Percentiles rank a stretch among this genome's conserved stretches.
Conservation (phyloP, 2,113 vertebrate species). For the Charadrius vociferus region DNA sequence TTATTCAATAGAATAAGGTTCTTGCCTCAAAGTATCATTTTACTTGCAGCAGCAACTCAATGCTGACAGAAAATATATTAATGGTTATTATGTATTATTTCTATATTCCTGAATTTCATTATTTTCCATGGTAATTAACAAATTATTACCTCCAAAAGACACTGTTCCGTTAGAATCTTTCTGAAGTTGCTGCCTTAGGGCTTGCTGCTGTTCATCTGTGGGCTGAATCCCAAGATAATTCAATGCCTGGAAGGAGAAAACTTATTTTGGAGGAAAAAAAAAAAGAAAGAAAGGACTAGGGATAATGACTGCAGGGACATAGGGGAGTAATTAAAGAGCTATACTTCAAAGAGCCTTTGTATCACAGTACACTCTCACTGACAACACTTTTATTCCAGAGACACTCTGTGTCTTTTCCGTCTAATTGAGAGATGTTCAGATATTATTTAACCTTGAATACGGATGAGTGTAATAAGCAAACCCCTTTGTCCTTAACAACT, state of each 20-base stretch:
- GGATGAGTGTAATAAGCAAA: constrained; percentile 17
- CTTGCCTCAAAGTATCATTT: neutral
- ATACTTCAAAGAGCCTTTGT: constrained; percentile 50
- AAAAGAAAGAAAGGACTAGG: neutral
- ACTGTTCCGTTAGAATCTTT: constrained; percentile 82
- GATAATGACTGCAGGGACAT: constrained; percentile 42
- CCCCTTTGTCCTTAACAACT: constrained; percentile 33
- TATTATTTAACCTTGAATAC: constrained; percentile 56
- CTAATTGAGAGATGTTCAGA: constrained; percentile 53
- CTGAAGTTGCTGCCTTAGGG: constrained; percentile 80
- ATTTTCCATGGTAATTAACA: neutral
- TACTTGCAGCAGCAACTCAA: neutral
- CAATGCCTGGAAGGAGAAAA: constrained; percentile 79
- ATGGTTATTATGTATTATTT: neutral
- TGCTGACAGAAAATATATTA: neutral
- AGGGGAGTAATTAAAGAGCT: constrained; percentile 48
- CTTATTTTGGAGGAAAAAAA: neutral
- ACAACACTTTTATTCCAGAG: constrained; percentile 42
- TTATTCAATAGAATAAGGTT: neutral
- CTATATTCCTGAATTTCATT: neutral
- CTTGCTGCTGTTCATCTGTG: constrained; percentile 81
- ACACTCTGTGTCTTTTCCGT: neutral
- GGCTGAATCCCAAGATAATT: constrained; percentile 86
- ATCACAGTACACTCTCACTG: neutral
- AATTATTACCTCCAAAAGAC: constrained; percentile 84